phyloP scores from a whole-genome alignment of 2,797 vertebrate genomes.

The Silurus lanzhouensis region DNA sequence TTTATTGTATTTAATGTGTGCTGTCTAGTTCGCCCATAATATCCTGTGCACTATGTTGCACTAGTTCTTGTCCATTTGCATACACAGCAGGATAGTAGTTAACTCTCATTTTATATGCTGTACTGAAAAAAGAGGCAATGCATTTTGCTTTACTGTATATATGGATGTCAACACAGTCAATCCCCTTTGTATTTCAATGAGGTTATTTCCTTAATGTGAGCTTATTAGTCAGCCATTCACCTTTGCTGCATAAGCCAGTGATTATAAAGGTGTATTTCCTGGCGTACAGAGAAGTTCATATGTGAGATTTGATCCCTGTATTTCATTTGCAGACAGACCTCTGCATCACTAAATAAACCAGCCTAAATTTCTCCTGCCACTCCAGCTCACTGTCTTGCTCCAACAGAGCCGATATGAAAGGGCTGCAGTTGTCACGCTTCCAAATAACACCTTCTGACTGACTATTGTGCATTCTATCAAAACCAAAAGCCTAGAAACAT shows the following conservation, averaged over 20 bases:
- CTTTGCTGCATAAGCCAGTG: not conserved
- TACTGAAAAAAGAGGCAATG: not conserved
- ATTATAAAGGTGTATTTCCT: not conserved
- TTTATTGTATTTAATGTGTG: slow-evolving; percentile 26
- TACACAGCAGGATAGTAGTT: not conserved
- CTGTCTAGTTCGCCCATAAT: not conserved
- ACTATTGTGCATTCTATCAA: not conserved
- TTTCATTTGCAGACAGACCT: not conserved
- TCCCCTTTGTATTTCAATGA: not conserved
- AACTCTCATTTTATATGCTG: not conserved
- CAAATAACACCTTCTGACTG: not conserved
- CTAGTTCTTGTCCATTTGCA: not conserved
- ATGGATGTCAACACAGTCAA: not conserved
- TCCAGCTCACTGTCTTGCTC: not conserved
- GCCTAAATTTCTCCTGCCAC: not conserved
- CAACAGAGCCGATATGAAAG: not conserved
- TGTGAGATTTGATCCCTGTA: not conserved
- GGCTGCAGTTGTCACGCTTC: not conserved
- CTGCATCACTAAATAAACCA: not conserved
- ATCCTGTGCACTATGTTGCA: not conserved
- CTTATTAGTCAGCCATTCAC: not conserved
- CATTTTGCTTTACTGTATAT: not conserved
- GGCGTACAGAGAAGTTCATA: not conserved
- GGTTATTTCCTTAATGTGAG: not conserved
- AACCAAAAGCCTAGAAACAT: not conserved